phyloP scores from a whole-genome alignment of 2,888 invertebrate species.

The Caenorhabditis drosophilae region DNA sequence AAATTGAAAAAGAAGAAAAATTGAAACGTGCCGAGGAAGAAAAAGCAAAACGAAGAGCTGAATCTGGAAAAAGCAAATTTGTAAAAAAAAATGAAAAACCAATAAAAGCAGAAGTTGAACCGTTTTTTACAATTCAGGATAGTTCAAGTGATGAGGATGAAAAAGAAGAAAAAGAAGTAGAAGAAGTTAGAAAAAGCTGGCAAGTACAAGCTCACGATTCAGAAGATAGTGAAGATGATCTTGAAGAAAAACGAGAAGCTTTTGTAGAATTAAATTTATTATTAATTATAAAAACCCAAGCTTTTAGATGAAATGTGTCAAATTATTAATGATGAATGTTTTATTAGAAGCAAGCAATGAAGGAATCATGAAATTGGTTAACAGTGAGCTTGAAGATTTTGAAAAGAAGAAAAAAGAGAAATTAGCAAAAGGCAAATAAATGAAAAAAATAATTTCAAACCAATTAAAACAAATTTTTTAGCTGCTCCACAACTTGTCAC shows the following conservation, averaged over 20 bases:
- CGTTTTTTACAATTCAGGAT: too few species aligned
- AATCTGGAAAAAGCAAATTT: conserved; percentile 58
- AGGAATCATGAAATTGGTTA: conserved; percentile 83
- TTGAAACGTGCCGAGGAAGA: conserved; percentile 46
- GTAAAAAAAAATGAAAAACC: too few species aligned
- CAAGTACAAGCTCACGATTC: background rate
- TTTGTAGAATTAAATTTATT: too few species aligned
- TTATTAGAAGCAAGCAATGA: conserved; percentile 90
- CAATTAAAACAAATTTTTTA: conserved; percentile 4
- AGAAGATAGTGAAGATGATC: conserved; percentile 10
- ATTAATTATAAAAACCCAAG: background rate
- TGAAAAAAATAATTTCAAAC: conserved; percentile 1
- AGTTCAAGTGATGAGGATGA: conserved; percentile 56
- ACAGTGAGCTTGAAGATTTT: conserved; percentile 73
- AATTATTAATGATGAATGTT: conserved; percentile 81
- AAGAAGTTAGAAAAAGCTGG: background rate
- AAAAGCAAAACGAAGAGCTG: conserved; percentile 35
- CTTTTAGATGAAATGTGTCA: conserved; percentile 43
- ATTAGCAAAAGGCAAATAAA: background rate
- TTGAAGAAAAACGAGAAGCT: conserved; percentile 24
- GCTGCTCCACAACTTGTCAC: conserved; percentile 43
- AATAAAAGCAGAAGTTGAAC: too few species aligned
- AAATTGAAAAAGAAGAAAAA: conserved; percentile 76
- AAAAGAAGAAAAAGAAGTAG: conserved; percentile 1
- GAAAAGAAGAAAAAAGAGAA: conserved; percentile 10